phyloP scores from a whole-genome alignment of 1,140 invertebrate species.

The Conopomorpha cramerella region DNA sequence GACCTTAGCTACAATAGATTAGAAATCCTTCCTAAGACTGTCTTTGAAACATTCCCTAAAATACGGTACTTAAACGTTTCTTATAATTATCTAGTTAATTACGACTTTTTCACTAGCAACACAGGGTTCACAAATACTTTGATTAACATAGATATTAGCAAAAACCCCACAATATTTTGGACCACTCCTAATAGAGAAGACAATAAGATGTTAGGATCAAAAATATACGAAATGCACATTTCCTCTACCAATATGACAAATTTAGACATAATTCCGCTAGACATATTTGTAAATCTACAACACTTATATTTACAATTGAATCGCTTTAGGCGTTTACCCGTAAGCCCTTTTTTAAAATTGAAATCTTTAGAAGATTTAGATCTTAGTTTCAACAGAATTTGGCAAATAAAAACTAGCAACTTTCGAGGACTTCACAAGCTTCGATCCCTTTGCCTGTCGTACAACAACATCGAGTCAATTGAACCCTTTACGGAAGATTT shows the following conservation, averaged over 20 bases:
- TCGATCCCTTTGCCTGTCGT: slow-evolving; percentile 76
- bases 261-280: slow-evolving; percentile 39
- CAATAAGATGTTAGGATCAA: slow-evolving; percentile 32
- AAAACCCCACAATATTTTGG: slow-evolving; percentile 38
- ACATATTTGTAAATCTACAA: slow-evolving; percentile 35
- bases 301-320: slow-evolving; percentile 45
- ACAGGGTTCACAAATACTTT: slow-evolving; percentile 26
- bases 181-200: slow-evolving; percentile 16
- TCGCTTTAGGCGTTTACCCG: slow-evolving; percentile 40
- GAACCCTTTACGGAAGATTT: slow-evolving; percentile 69
- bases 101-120: slow-evolving; percentile 33
- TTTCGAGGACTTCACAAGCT: slow-evolving; percentile 76
- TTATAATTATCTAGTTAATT: slow-evolving; percentile 35
- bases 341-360: slow-evolving; percentile 46
- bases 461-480: slow-evolving; percentile 74
- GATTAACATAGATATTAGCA: slow-evolving; percentile 43
- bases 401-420: slow-evolving; percentile 74
- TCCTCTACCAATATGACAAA: slow-evolving; percentile 38
- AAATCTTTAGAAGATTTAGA: slow-evolving; percentile 55
- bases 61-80: slow-evolving; percentile 47
- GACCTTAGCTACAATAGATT: slow-evolving; percentile 47
- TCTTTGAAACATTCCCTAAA: slow-evolving; percentile 45
- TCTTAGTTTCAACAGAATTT: slow-evolving; percentile 70
- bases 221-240: slow-evolving; percentile 44
- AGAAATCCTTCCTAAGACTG: slow-evolving; percentile 25